Base-by-base conservation (phyloP, 1,140 invertebrate species). In the Andricus grossulariae region DNA sequence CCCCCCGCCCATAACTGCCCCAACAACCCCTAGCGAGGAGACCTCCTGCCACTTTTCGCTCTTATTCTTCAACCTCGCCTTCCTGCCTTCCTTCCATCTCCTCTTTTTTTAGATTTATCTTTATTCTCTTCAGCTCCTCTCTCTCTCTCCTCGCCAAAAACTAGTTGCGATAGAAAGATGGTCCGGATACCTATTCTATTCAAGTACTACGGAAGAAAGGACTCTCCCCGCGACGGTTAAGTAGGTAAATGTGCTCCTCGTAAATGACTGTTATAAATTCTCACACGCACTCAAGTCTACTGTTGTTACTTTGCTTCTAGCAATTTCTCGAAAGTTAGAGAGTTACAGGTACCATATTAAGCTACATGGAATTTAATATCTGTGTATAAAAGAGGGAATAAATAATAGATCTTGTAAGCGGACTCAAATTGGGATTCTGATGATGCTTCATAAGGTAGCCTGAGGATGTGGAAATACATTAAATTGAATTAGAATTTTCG, bases 11-110 rank as follows among this genome's bases (percentile, higher is more conserved):
- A n/a, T 18, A 50, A 57, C 54, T 13, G 16, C 72, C 70, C 54
- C 51, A 74, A 25, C 76, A 66, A 71, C 39, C 72, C 76, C 73
- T 55, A 49, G 70, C 55, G 50, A 66, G 25, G 3, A 50, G 73
- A 80, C 76, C 39, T 66, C 66, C 57, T 75, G 57, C 74, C 79
- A 71, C 39, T n/a, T 74, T 25, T 74, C 50, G 55, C 60, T 71
- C 75, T 51, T 11, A 51, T 66, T 66, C 60, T 66, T 66, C 54
- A 19, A 12, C 66, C 54, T 18, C 18, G 11, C 49, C 66, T 21
- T 50, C 66, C 55, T 25, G 19, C 18, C 3, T 6, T 45, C 21
- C 19, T 54, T n/a, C 73, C 8, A 54, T 51, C 25, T 51, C 32
- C 51, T 51, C 52, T 13, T 45, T 51, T 50, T 49, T 73, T n/a